Conservation (phyloP, 2,888 invertebrate species). For the Epinotia bilunana region DNA sequence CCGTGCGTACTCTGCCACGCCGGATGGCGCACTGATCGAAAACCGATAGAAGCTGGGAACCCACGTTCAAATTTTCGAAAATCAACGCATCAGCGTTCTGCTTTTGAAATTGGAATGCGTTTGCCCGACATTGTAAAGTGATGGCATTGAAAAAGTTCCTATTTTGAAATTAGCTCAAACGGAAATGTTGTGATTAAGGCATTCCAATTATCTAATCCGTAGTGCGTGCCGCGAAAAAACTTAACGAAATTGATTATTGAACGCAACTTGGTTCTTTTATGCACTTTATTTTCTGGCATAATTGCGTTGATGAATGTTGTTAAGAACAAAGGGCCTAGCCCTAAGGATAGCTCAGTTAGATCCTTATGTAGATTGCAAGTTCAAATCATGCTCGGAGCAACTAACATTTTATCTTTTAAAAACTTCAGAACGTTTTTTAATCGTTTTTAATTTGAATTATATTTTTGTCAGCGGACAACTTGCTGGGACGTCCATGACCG, state of each 20-base stretch:
- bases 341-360: no score
- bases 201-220: neutral
- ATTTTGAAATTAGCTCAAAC: neutral
- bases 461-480: no score
- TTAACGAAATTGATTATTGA: neutral
- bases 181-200: neutral
- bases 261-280: neutral
- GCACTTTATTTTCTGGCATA: neutral
- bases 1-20: slow-evolving; percentile 70
- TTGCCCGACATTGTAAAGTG: neutral
- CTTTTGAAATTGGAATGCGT: slow-evolving; percentile 49
- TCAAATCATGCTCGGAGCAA: no score
- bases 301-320: no score
- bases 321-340: no score
- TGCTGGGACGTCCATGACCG: no score
- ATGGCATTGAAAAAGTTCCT: neutral
- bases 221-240: neutral
- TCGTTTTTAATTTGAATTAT: no score
- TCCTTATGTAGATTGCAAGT: no score
- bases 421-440: no score
- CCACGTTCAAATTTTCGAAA: slow-evolving; percentile 51
- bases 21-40: slow-evolving; percentile 71
- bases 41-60: slow-evolving; percentile 62
- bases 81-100: slow-evolving; percentile 36
- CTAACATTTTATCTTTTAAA: no score